Evolutionary conservation across 2,797 vertebrate genomes (phyloP).

Genomic region (Toxotes lorentzi): DNA sequence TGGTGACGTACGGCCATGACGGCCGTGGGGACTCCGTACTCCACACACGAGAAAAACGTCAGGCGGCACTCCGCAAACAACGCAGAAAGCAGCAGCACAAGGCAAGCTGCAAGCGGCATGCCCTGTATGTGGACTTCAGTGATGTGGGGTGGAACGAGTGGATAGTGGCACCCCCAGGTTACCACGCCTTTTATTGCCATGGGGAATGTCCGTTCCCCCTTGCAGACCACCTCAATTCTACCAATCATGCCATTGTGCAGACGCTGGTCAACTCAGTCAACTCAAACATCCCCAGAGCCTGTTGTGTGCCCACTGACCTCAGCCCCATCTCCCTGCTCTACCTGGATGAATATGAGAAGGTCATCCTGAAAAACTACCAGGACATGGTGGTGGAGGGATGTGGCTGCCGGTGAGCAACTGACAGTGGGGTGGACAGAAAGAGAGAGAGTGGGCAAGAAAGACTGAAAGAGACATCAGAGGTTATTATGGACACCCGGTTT

Average conservation of each 20-base stretch:
- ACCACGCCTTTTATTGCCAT: conserved; percentile 98
- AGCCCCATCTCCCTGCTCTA: conserved; percentile 99
- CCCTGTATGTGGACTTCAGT: conserved; percentile 98
- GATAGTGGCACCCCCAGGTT: conserved; percentile 98
- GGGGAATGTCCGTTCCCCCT: conserved; percentile 98
- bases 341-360: conserved; percentile 98
- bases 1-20: conserved; percentile 97
- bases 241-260: conserved; percentile 99
- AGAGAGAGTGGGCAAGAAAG: conserved; percentile 41
- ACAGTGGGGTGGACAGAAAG: conserved; percentile 21
- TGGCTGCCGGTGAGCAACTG: conserved; percentile 91
- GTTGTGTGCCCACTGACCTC: conserved; percentile 98
- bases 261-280: conserved; percentile 99
- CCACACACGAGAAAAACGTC: conserved; percentile 93
- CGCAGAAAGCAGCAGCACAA: conserved; percentile 92
- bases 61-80: conserved; percentile 89
- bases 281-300: conserved; percentile 97
- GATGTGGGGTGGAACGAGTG: conserved; percentile 99
- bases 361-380: conserved; percentile 99
- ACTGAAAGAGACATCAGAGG: conserved; percentile 76
- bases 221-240: conserved; percentile 98
- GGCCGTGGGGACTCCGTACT: conserved; percentile 94
- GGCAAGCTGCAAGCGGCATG: conserved; percentile 95
- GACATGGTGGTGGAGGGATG: conserved; percentile 99
- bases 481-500: conserved; percentile 93